These are phyloP conservation scores for Erpobdella octoculata DNA, from an alignment of 2,888 invertebrate genomes.

Conservation along the genomic window DNA sequence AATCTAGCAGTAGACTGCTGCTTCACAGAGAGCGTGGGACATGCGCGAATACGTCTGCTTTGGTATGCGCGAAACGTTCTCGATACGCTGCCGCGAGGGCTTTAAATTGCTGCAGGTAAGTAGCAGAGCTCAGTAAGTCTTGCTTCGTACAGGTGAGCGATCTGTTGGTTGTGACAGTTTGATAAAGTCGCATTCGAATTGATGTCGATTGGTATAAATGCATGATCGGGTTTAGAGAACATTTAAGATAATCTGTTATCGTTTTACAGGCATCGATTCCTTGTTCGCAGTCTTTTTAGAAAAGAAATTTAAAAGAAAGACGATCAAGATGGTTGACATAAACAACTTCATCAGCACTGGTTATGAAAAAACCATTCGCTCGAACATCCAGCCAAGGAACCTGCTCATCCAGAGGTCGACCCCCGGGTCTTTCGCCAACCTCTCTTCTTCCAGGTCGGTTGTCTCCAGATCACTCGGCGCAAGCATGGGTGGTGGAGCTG, in stretches of 20 bases:
- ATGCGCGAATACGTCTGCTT: background rate
- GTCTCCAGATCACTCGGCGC: slow-evolving; percentile 16
- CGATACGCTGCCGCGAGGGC: no score
- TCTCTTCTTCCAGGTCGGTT: background rate
- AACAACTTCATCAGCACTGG: slow-evolving; percentile 6
- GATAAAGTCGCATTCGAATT: background rate
- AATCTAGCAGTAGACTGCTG: no score
- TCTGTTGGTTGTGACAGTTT: background rate
- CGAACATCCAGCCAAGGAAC: slow-evolving; percentile 31
- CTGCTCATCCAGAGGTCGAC: slow-evolving; percentile 33
- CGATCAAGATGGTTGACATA: background rate
- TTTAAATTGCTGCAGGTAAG: background rate
- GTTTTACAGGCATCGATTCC: background rate
- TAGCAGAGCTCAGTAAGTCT: background rate
- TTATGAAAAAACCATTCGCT: slow-evolving; percentile 16
- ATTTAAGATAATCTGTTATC: background rate
- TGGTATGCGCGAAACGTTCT: background rate
- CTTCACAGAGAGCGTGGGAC: no score
- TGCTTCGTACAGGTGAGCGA: background rate
- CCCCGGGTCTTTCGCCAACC: slow-evolving; percentile 18
- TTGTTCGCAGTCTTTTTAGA: background rate
- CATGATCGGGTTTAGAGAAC: background rate
- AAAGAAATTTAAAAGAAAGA: background rate
- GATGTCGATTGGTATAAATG: background rate
- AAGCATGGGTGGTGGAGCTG: slow-evolving; percentile 36